Evolutionary conservation across 2,113 vertebrate genomes (phyloP).

Genomic region (Kryptolebias marmoratus): DNA sequence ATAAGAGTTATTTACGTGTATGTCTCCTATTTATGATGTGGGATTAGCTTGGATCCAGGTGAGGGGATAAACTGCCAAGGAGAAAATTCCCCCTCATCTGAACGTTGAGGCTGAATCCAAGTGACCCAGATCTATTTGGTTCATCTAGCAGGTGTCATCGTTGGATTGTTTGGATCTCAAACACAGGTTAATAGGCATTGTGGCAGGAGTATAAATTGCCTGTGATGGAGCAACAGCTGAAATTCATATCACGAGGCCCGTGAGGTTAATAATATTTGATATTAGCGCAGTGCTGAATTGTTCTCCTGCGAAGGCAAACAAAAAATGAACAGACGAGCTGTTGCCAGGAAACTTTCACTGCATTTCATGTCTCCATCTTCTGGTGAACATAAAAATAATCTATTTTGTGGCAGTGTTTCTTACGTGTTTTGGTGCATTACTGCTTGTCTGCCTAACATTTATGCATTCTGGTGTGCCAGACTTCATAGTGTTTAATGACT

Average conservation of each 20-base stretch:
- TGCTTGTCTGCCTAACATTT: too few species aligned
- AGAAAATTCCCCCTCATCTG: slow-evolving; percentile 51
- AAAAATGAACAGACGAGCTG: not conserved
- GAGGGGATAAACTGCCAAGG: slow-evolving; percentile 51
- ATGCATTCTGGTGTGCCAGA: too few species aligned
- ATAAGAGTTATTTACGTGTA: slow-evolving; percentile 31
- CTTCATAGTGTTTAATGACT: too few species aligned
- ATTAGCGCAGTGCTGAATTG: slow-evolving; percentile 35
- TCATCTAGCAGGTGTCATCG: slow-evolving; percentile 58
- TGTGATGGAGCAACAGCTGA: slow-evolving; percentile 30
- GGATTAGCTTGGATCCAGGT: slow-evolving; percentile 62
- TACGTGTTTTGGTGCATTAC: too few species aligned
- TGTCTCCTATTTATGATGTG: slow-evolving; percentile 4
- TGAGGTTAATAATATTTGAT: slow-evolving; percentile 62
- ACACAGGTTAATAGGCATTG: slow-evolving; percentile 43
- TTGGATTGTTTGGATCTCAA: slow-evolving; percentile 58
- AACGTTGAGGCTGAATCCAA: slow-evolving; percentile 37
- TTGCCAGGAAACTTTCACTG: slow-evolving; percentile 21
- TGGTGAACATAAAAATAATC: slow-evolving; percentile 17
- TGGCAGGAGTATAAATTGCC: slow-evolving; percentile 21
- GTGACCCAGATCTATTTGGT: slow-evolving; percentile 49
- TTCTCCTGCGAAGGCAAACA: slow-evolving; percentile 30
- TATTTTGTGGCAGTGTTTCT: too few species aligned
- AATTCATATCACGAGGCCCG: slow-evolving; percentile 14
- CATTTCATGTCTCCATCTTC: slow-evolving; percentile 61